Evolutionary conservation across 2,888 invertebrate genomes (phyloP).

Genomic region (Itoplectis maculator): DNA sequence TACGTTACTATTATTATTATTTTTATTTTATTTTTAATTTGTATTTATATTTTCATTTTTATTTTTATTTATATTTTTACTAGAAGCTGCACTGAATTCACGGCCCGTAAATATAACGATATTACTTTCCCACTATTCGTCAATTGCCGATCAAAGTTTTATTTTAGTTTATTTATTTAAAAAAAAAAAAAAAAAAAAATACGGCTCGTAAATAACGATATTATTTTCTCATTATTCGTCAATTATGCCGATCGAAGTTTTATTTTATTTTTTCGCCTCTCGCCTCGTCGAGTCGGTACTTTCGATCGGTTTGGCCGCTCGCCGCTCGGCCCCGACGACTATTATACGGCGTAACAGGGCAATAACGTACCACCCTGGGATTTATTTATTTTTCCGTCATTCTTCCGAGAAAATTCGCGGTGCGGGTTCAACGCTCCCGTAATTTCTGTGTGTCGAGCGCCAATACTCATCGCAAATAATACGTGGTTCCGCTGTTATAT

Average conservation of each 20-base stretch:
- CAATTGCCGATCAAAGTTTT: conserved; percentile 9
- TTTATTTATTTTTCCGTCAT: conserved; percentile 64
- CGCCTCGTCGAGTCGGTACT: neutral
- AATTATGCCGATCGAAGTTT: conserved; percentile 12
- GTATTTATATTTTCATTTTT: too few species aligned
- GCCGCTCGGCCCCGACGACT: neutral
- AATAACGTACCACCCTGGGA: neutral
- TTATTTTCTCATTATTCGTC: neutral
- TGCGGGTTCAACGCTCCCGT: conserved; percentile 76
- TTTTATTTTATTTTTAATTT: conserved; percentile 15
- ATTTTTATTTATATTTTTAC: too few species aligned
- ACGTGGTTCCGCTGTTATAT: conserved; percentile 64
- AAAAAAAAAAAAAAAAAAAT: too few species aligned
- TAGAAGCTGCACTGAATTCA: too few species aligned
- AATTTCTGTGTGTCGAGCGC: conserved; percentile 79
- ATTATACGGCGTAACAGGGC: neutral
- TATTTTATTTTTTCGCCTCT: neutral
- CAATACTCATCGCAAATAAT: conserved; percentile 78
- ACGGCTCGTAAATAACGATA: neutral
- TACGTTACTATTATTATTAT: too few species aligned
- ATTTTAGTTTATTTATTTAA: too few species aligned
- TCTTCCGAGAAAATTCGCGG: conserved; percentile 75
- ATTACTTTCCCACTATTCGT: neutral
- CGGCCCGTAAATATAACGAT: neutral
- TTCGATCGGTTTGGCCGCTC: neutral